These are phyloP conservation scores for Tichodroma muraria DNA, from an alignment of 2,113 vertebrate species.

Conservation along the genomic window DNA sequence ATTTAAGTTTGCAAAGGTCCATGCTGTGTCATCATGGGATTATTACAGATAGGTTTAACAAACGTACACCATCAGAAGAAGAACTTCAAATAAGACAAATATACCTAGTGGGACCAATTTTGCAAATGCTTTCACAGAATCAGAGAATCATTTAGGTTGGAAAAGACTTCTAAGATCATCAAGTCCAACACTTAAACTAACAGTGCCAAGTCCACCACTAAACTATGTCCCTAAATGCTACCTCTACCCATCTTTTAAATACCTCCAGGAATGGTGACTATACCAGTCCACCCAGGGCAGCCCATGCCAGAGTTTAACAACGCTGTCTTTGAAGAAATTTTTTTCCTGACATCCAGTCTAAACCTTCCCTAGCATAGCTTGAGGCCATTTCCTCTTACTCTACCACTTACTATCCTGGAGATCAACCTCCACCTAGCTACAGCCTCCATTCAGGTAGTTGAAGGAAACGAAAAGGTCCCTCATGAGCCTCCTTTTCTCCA, in stretches of 20 bases:
- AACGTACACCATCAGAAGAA: background rate
- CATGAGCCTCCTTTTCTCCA: background rate
- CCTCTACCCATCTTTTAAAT: background rate
- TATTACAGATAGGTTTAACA: background rate
- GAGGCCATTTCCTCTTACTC: background rate
- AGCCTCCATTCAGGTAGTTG: background rate
- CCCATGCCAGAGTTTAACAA: background rate
- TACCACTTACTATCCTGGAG: background rate
- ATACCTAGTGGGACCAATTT: background rate
- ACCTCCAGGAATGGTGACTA: no score
- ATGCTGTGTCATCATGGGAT: background rate
- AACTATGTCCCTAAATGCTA: background rate
- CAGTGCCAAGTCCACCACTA: background rate
- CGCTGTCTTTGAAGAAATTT: background rate
- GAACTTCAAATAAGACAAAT: background rate
- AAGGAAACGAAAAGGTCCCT: background rate
- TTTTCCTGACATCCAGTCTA: background rate
- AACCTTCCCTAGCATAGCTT: background rate
- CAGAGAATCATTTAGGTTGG: background rate
- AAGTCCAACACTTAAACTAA: background rate
- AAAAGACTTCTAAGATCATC: background rate
- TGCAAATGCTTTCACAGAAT: background rate
- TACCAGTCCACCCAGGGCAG: background rate
- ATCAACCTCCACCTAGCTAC: accelerated
- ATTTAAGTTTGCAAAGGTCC: background rate